Conservation (phyloP, 2,113 vertebrate species). For the Psittacula cyanocephala region DNA sequence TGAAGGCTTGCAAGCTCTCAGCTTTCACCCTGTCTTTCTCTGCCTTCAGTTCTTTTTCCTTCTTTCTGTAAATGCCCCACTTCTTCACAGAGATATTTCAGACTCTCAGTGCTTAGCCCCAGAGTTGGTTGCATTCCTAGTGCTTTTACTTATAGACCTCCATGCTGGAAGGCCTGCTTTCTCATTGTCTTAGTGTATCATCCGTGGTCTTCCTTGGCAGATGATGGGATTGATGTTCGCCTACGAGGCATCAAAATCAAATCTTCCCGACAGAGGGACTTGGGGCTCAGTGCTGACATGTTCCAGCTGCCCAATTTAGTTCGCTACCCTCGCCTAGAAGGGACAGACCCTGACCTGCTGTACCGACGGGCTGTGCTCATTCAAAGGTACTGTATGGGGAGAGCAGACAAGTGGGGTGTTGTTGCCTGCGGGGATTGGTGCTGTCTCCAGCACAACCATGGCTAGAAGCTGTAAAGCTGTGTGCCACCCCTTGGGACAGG, state of each 20-base stretch:
- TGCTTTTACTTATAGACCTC: background rate
- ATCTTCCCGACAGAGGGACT: constrained; percentile 90
- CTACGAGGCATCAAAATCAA: constrained; percentile 96
- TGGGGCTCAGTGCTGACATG: constrained; percentile 92
- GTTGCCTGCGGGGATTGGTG: background rate
- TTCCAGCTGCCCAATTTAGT: constrained; percentile 94
- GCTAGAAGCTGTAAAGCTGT: background rate
- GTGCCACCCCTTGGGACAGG: background rate
- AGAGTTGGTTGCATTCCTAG: background rate
- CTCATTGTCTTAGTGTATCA: background rate
- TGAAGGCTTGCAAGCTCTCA: background rate
- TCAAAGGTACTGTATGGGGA: constrained; percentile 80
- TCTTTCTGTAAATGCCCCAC: background rate
- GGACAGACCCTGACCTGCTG: constrained; percentile 87
- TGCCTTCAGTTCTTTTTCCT: background rate
- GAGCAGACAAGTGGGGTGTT: background rate
- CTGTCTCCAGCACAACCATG: background rate
- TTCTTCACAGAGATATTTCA: background rate
- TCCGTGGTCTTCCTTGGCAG: constrained; percentile 60
- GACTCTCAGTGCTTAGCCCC: background rate
- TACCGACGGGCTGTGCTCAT: constrained; percentile 90
- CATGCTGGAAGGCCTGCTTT: background rate
- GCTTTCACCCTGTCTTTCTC: background rate
- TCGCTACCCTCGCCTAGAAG: constrained; percentile 94
- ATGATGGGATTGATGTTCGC: constrained; percentile 95